Conservation (phyloP, 2,888 invertebrate species). For the Nomada goodeniana region DNA sequence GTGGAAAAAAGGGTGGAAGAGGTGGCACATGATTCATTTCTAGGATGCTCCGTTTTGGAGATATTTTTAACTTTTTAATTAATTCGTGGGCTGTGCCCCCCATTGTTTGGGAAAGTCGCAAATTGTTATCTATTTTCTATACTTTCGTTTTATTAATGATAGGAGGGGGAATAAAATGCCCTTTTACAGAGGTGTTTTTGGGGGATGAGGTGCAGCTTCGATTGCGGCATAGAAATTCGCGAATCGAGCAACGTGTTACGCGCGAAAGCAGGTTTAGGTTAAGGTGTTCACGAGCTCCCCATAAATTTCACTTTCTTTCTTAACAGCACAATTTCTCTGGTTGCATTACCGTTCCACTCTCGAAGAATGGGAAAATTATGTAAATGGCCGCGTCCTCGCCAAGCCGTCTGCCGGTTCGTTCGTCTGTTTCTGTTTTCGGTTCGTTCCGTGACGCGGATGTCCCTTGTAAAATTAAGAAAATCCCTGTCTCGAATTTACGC, state of each 20-base stretch:
- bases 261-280: conserved; percentile 23
- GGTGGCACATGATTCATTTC: not conserved
- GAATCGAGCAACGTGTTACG: conserved; percentile 22
- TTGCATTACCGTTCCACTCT: conserved; percentile 21
- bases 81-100: not conserved
- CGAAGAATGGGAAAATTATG: conserved; percentile 55
- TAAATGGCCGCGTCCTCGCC: conserved; percentile 40
- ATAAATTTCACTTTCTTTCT: conserved; percentile 55
- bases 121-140: too few relatives aligned
- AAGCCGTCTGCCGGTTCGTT: conserved; percentile 46
- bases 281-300: conserved; percentile 27
- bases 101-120: too few relatives aligned
- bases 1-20: too few relatives aligned
- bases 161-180: too few relatives aligned
- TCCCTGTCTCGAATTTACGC: not conserved
- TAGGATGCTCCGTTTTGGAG: too few relatives aligned
- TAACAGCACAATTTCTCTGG: conserved; percentile 25
- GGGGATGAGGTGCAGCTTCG: too few relatives aligned
- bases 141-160: not conserved
- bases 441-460: not conserved
- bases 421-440: conserved; percentile 37
- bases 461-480: conserved; percentile 14
- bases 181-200: too few relatives aligned
- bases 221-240: conserved; percentile 8
- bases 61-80: too few relatives aligned